Evolutionary conservation across 1,140 invertebrate genomes (phyloP), one percentile per base, ranked within the genome.

Genomic region (Drosophila subpulchrella): DNA sequence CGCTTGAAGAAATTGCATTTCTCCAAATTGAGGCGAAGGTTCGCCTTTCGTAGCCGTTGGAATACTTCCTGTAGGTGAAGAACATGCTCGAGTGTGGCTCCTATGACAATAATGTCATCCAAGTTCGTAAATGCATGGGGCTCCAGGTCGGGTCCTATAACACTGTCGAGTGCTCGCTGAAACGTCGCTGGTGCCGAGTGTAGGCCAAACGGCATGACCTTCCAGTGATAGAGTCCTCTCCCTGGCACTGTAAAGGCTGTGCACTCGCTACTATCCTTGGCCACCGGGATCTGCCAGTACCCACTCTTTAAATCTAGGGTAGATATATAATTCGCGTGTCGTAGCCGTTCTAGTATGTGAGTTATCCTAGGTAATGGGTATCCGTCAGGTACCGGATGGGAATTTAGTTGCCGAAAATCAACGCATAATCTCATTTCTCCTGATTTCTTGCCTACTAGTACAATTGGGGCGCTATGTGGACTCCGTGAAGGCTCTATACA

Each of bases 131-230:
- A 75, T 7, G 85, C 65, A 2, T 56, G 34, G 3, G 92, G 56
- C 27, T 77, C 62, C 11, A 47, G 13, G 7, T 84, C 51, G 3
- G 72, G 75, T 27, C 78, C 66, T 27, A 67, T 56, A 17, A 92
- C 73, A 4, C 76, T 15, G 48, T 92, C 90, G 4, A 93, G 91
- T 0, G 92, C 34, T 6, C 93, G 56, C 56, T 92, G 90, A 62
- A 93, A 93, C 0, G 92, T 93, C 0, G 92, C 90, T 7, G 84
- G 90, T 2, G 91, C 90, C 34, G 93, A 92, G 2, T 63, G 68
- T 0, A 94, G 65, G 0, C 93, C 93, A 77, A 93, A 93, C 0
- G 93, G 92, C 91, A 94, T 92, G 1, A 90, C 59, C 5, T 55
- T 32, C 30, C 93, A 94, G 10, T 92, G 83, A 38, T 32, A 32